Evolutionary conservation across 2,113 vertebrate species (phyloP).

Genomic region (Myiopsitta monachus): DNA sequence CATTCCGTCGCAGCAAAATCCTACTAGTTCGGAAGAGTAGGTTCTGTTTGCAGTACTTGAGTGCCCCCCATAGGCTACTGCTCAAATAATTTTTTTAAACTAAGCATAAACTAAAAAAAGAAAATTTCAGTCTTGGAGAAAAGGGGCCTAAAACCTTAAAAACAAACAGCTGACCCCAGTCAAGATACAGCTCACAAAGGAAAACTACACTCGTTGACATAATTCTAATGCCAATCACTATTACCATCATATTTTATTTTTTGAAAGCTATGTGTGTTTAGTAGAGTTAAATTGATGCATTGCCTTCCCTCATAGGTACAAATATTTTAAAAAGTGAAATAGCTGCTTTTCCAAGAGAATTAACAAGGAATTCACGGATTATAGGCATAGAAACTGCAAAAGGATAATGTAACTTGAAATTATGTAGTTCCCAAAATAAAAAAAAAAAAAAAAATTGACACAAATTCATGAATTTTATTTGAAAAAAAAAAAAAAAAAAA

Average conservation of each 20-base stretch:
- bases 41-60: slow-evolving; percentile 68
- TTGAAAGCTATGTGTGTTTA: not conserved
- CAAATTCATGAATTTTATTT: not conserved
- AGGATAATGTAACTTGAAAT: not conserved
- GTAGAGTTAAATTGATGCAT: not conserved
- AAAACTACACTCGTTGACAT: not conserved
- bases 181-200: not conserved
- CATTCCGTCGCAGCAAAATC: not conserved
- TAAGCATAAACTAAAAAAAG: not conserved
- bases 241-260: not conserved
- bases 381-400: not conserved
- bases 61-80: slow-evolving; percentile 79
- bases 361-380: not conserved
- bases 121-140: fast-evolving
- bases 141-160: not conserved
- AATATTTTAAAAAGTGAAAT: not conserved
- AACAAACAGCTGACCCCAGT: not conserved
- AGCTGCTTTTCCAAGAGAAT: not conserved
- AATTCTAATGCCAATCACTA: not conserved
- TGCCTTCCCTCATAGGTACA: not conserved
- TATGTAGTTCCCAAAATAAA: not conserved
- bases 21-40: not conserved
- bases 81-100: slow-evolving; percentile 8
- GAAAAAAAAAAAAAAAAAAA: not conserved
- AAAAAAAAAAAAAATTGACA: not conserved